Conservation (phyloP, 2,888 invertebrate species). For the Cataglyphis livida region DNA sequence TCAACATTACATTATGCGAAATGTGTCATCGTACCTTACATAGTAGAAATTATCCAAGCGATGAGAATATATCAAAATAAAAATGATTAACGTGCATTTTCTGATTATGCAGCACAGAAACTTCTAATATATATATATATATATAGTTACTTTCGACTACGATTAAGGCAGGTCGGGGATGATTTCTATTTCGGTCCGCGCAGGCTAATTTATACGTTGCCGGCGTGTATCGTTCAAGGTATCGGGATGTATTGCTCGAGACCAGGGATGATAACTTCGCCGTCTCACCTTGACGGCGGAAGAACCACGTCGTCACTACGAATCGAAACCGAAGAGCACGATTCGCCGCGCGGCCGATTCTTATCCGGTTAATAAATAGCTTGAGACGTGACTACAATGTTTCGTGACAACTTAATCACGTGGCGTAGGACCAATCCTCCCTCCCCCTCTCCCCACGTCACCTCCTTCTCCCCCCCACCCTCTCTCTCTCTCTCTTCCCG, state of each 20-base stretch:
- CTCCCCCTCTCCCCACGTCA: not conserved
- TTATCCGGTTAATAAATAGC: constrained; percentile 82
- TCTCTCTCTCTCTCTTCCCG: not conserved
- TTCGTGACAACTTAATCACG: constrained; percentile 85
- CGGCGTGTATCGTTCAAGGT: constrained; percentile 33
- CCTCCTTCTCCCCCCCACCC: not conserved
- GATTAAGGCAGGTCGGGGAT: not conserved
- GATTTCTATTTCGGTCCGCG: not conserved
- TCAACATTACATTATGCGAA: constrained; percentile 19
- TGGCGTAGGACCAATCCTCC: constrained; percentile 70
- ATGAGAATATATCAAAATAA: not conserved
- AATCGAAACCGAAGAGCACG: constrained; percentile 58
- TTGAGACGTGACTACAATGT: constrained; percentile 82
- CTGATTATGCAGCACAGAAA: not conserved
- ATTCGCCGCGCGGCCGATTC: constrained; percentile 64
- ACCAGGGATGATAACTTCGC: constrained; percentile 5
- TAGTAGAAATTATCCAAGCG: not conserved
- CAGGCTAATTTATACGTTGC: constrained; percentile 6
- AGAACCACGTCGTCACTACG: constrained; percentile 58
- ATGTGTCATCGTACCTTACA: not conserved
- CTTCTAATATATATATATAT: not conserved
- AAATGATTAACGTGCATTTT: not conserved
- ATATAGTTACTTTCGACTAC: not conserved
- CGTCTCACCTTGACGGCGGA: constrained; percentile 51
- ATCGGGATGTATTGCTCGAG: not conserved